Evolutionary conservation across 2,113 vertebrate species (phyloP).

Genomic region (Theristicus caerulescens): DNA sequence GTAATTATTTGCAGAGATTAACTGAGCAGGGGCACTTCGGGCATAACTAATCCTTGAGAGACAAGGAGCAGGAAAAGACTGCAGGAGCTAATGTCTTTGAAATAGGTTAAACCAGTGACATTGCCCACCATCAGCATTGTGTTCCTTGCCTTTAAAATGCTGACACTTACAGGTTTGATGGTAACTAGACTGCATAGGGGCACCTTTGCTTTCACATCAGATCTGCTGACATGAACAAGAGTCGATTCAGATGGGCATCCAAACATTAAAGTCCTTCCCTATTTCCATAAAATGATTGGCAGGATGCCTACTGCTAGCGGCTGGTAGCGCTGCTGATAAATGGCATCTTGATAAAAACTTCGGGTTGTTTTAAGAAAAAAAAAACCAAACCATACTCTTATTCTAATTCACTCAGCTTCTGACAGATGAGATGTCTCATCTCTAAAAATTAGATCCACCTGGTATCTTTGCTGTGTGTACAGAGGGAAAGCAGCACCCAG

Average conservation of each 20-base stretch:
- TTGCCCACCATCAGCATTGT: slow-evolving; percentile 67
- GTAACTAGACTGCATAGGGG: slow-evolving; percentile 57
- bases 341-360: slow-evolving; percentile 60
- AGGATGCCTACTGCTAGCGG: slow-evolving; percentile 42
- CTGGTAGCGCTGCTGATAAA: slow-evolving; percentile 14
- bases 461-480: neutral
- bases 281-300: slow-evolving; percentile 69
- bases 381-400: neutral
- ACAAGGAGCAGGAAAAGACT: slow-evolving; percentile 18
- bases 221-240: slow-evolving; percentile 76
- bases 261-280: slow-evolving; percentile 59
- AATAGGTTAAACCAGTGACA: slow-evolving; percentile 62
- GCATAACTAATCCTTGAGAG: slow-evolving; percentile 43
- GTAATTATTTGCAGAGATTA: slow-evolving; percentile 45
- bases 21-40: neutral
- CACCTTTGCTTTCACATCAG: slow-evolving; percentile 78
- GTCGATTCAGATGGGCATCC: slow-evolving; percentile 66
- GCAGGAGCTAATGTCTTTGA: slow-evolving; percentile 38
- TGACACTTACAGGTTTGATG: slow-evolving; percentile 58
- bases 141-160: slow-evolving; percentile 57
- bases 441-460: neutral
- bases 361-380: neutral
- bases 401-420: slow-evolving; percentile 34
- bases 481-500: neutral
- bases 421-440: slow-evolving; percentile 45